Percentiles rank a stretch among this genome's conserved stretches.
These are phyloP conservation scores for Tipula lateralis DNA, from an alignment of 2,888 invertebrate species.

Conservation along the genomic window DNA sequence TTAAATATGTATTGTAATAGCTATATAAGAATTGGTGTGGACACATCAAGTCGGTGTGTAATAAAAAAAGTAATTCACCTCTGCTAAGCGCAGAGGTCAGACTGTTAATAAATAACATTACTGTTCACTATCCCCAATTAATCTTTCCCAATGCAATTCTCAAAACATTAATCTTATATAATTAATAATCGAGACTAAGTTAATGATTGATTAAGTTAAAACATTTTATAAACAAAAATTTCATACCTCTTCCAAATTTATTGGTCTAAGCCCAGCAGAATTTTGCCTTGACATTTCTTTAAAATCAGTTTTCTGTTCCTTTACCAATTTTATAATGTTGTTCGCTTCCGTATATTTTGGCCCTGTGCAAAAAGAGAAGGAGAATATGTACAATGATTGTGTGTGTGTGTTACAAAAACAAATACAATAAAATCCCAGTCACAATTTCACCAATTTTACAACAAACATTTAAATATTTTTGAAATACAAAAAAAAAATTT, in stretches of 20 bases:
- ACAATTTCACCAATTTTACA: not conserved
- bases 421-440: not conserved
- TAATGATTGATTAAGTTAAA: not conserved
- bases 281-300: constrained; percentile 24
- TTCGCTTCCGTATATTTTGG: not conserved
- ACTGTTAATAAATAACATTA: too few species aligned
- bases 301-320: not conserved
- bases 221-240: not conserved
- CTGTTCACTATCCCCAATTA: too few species aligned
- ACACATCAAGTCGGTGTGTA: too few species aligned
- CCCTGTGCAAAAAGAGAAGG: not conserved
- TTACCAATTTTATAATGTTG: not conserved
- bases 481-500: too few species aligned
- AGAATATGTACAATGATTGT: not conserved
- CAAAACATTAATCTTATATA: too few species aligned
- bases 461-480: not conserved
- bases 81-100: not conserved
- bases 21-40: too few species aligned
- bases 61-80: too few species aligned
- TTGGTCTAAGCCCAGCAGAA: constrained; percentile 37
- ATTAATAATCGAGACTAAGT: not conserved
- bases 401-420: not conserved
- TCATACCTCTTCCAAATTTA: constrained; percentile 44
- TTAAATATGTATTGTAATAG: too few species aligned
- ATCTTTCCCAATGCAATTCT: too few species aligned